Base-by-base conservation (phyloP, 2,113 vertebrate species). In the Barbus barbus region DNA sequence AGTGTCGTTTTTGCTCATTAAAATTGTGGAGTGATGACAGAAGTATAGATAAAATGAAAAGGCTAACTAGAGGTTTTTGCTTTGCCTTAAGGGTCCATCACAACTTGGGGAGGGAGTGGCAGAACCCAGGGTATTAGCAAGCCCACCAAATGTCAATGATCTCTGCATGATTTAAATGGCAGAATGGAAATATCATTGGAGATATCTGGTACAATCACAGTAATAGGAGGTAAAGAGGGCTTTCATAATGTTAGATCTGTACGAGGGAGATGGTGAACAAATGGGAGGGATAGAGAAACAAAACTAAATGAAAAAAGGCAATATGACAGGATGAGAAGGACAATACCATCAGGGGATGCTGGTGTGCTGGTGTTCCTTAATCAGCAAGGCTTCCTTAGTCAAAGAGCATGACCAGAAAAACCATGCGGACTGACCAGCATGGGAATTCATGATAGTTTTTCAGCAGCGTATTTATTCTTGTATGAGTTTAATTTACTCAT, bases 1-100 rank as follows among this genome's bases (percentile, higher is more conserved):
- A 60, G 12, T 86, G 67, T 67, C 63, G 80, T 75, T 72, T 81
- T 69, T 33, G 83, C 89, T 88, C 83, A 85, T 88, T 85, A 86
- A 87, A 88, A 84, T 46, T 63, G 56, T 65, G 69, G 33, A 78
- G 48, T 79, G 82, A 82, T 84, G 81, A 76, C 48, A 61, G 26
- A 76, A 61, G 46, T 24, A 53, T 33, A 75, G n/a, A 36, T 18
- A 11, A 36, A 83, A 31, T 74, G 63, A 82, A 75, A 78, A n/a
- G 58, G 86, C 78, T 84, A 83, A 88, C 83, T 84, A 81, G 83
- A 31, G 41, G 56, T 63, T 60, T 81, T 82, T 12, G 56, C 58
- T 38, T 85, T 82, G 71, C 81, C 20, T 51, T 65, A 56, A 71
- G 81, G 41, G 78, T 80, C 79, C 82, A 61, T 86, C 48, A 46